Percentiles rank a stretch among this genome's conserved stretches.
Evolutionary conservation across 2,888 invertebrate species (phyloP).

Genomic region (Sarcophaga carnaria): DNA sequence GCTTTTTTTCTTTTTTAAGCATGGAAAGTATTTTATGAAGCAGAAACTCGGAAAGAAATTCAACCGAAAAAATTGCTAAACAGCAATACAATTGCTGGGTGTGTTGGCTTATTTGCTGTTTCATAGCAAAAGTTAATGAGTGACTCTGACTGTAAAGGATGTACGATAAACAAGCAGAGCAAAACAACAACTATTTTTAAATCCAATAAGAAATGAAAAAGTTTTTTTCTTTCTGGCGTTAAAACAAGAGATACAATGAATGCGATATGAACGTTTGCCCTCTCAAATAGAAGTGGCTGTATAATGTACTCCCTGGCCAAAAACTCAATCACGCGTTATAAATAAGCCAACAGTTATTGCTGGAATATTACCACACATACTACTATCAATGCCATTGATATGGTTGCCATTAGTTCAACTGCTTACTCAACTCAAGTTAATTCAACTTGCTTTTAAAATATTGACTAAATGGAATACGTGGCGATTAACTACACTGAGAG

Average conservation of each 20-base stretch:
- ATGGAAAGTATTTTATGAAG: slow-evolving; percentile 19
- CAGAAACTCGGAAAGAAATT: not conserved
- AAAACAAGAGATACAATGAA: slow-evolving; percentile 37
- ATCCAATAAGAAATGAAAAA: not conserved
- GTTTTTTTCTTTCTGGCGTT: not conserved
- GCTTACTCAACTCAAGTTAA: not conserved
- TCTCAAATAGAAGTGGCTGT: slow-evolving; percentile 26
- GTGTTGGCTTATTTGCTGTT: slow-evolving; percentile 24
- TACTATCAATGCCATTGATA: slow-evolving; percentile 34
- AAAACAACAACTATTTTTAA: not conserved
- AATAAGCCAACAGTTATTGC: slow-evolving; percentile 58
- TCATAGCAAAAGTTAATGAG: slow-evolving; percentile 64
- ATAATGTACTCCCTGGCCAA: slow-evolving; percentile 34
- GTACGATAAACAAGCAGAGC: slow-evolving; percentile 29
- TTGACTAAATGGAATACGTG: slow-evolving; percentile 27
- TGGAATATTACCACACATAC: slow-evolving; percentile 25
- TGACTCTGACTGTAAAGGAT: slow-evolving; percentile 51
- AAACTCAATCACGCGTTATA: slow-evolving; percentile 65
- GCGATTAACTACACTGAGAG: slow-evolving; percentile 1
- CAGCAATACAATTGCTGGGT: slow-evolving; percentile 32
- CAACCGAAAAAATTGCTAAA: slow-evolving; percentile 7
- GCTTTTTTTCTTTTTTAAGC: slow-evolving; percentile 8
- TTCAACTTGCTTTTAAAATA: slow-evolving; percentile 34
- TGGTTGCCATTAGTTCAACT: slow-evolving; percentile 12
- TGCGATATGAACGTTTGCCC: slow-evolving; percentile 36